Conservation (phyloP, 2,113 vertebrate species). For the Tautogolabrus adspersus region DNA sequence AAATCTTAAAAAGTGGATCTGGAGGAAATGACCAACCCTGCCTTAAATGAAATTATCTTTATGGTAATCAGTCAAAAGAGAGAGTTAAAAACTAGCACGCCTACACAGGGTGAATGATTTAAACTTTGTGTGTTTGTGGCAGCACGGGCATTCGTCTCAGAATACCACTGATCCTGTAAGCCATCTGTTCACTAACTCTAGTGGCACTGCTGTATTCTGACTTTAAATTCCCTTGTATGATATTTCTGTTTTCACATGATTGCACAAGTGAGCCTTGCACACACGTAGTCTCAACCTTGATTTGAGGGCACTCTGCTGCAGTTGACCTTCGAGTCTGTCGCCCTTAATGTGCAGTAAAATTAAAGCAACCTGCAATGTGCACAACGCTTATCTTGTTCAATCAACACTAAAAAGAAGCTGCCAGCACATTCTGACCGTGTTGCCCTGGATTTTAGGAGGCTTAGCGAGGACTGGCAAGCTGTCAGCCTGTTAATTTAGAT, state of each 20-base stretch:
- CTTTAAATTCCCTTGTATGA: neutral
- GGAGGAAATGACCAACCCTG: no score
- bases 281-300: neutral
- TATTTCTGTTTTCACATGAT: conserved; percentile 13
- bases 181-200: conserved; percentile 8
- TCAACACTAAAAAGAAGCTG: neutral
- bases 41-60: neutral
- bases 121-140: neutral
- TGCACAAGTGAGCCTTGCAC: neutral
- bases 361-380: neutral
- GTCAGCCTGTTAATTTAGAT: conserved; percentile 18
- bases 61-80: neutral
- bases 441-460: conserved; percentile 10
- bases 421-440: neutral
- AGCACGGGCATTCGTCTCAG: conserved; percentile 16
- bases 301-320: conserved; percentile 6
- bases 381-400: conserved; percentile 13
- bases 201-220: neutral
- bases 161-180: conserved; percentile 4
- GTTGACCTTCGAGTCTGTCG: conserved; percentile 27
- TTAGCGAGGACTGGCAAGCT: neutral
- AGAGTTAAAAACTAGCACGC: no score
- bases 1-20: no score
- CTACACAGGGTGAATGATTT: neutral
- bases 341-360: conserved; percentile 23